phyloP scores from a whole-genome alignment of 2,888 invertebrate genomes.

The Lasioglossum oenotherae region DNA sequence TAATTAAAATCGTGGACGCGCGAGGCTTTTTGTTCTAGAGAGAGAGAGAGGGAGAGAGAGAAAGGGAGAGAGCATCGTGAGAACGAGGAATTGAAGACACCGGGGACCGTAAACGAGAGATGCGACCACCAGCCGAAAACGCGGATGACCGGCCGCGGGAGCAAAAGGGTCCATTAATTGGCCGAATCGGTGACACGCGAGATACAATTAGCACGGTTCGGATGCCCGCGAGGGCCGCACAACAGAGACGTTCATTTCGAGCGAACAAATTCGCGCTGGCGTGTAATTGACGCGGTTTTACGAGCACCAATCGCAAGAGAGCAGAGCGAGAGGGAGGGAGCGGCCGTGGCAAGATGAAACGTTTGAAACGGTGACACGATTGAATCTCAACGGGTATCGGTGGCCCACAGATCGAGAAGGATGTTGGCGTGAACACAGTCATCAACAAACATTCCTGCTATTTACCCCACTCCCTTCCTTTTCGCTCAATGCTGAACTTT shows the following conservation, averaged over 20 bases:
- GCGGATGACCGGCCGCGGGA: conserved; percentile 9
- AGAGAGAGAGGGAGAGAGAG: background rate
- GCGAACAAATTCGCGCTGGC: conserved; percentile 39
- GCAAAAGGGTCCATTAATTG: conserved; percentile 48
- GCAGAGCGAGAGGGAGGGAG: background rate
- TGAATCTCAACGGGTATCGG: conserved; percentile 42
- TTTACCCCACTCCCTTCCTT: background rate
- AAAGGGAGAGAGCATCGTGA: conserved; percentile 41
- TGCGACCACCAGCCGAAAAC: background rate
- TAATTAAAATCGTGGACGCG: conserved; percentile 69
- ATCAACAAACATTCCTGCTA: background rate
- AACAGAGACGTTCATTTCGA: conserved; percentile 39
- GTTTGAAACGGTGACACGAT: conserved; percentile 25
- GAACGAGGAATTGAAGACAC: conserved; percentile 64
- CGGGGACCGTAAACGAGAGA: background rate
- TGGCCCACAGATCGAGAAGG: background rate
- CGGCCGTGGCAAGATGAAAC: conserved; percentile 28
- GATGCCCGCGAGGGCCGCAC: conserved; percentile 8
- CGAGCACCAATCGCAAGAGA: background rate
- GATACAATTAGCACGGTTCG: conserved; percentile 42
- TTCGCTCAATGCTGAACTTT: background rate
- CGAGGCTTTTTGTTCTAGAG: background rate
- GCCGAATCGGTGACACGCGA: conserved; percentile 43
- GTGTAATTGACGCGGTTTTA: conserved; percentile 50
- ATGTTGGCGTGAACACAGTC: background rate